Evolutionary conservation across 53 echinoderm and acorn worm species (phyloP).

Genomic region (Zoroaster sp.): DNA sequence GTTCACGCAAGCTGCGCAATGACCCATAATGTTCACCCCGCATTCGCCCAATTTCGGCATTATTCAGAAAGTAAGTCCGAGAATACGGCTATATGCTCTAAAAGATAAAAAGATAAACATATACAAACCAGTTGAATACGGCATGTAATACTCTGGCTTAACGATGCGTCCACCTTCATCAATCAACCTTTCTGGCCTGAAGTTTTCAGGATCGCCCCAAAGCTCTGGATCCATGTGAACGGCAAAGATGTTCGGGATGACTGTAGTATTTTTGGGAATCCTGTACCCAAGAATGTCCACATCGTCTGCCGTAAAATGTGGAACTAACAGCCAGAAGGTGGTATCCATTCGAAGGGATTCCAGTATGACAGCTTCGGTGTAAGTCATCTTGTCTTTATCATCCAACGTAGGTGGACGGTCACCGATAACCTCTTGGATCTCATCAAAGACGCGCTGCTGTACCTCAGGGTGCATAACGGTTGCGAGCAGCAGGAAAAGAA

Average conservation of each 20-base stretch:
- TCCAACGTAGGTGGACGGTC: slow-evolving; percentile 28
- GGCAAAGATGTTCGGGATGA: slow-evolving; percentile 41
- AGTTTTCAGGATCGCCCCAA: slow-evolving; percentile 33
- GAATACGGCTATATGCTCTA: too few species aligned
- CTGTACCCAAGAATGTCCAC: slow-evolving; percentile 26
- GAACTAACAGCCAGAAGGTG: neutral
- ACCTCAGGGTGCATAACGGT: slow-evolving; percentile 21
- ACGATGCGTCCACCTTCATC: neutral
- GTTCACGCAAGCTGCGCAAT: too few species aligned
- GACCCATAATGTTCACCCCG: too few species aligned
- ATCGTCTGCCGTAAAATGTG: slow-evolving; percentile 13
- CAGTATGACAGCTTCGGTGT: slow-evolving; percentile 39
- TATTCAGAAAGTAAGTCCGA: too few species aligned
- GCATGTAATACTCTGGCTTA: slow-evolving; percentile 31
- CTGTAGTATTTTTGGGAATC: slow-evolving; percentile 30
- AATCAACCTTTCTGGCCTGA: slow-evolving; percentile 43
- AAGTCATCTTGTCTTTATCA: slow-evolving; percentile 39
- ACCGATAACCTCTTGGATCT: slow-evolving; percentile 49
- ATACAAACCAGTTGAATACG: slow-evolving; percentile 18
- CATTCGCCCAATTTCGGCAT: too few species aligned
- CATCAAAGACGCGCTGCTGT: slow-evolving; percentile 18
- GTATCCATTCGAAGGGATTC: slow-evolving; percentile 28
- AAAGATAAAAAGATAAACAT: too few species aligned
- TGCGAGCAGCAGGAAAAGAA: slow-evolving; percentile 38
- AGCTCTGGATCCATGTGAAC: slow-evolving; percentile 32